Conservation (phyloP, 2,113 vertebrate species). For the Colinus virginianus region DNA sequence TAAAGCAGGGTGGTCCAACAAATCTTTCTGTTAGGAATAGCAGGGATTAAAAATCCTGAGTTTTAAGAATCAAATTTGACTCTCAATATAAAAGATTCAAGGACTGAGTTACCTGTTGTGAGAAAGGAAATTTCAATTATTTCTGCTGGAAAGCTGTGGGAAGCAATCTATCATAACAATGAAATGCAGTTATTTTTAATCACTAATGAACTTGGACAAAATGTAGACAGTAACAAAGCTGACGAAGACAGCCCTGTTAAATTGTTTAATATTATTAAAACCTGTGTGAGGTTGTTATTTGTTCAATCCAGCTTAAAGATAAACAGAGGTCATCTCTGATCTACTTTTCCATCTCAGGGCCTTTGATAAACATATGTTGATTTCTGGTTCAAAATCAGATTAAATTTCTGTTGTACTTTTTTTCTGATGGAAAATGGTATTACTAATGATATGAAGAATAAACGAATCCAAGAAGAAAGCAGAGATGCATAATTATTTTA, state of each 20-base stretch:
- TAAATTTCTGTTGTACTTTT: rapidly evolving
- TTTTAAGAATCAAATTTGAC: background rate
- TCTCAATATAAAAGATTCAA: background rate
- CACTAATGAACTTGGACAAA: background rate
- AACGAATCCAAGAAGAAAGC: background rate
- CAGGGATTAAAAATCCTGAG: background rate
- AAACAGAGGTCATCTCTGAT: background rate
- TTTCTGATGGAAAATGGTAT: background rate
- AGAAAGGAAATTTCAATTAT: background rate
- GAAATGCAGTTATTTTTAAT: background rate
- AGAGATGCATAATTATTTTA: background rate
- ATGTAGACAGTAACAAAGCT: background rate
- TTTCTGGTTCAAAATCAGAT: background rate
- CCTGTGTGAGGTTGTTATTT: background rate
- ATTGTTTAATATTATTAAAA: background rate
- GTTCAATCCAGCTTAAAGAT: background rate
- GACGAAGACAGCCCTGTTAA: background rate
- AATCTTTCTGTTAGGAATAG: background rate
- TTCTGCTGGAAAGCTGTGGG: background rate
- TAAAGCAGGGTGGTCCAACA: background rate
- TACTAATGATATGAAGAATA: background rate
- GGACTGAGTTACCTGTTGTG: background rate
- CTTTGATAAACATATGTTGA: background rate
- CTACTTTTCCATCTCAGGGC: background rate
- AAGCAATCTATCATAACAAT: background rate